Evolutionary conservation across 2,888 invertebrate species (phyloP), one percentile per base, ranked within the genome.

Genomic region (Aproaerema taeniolella): DNA sequence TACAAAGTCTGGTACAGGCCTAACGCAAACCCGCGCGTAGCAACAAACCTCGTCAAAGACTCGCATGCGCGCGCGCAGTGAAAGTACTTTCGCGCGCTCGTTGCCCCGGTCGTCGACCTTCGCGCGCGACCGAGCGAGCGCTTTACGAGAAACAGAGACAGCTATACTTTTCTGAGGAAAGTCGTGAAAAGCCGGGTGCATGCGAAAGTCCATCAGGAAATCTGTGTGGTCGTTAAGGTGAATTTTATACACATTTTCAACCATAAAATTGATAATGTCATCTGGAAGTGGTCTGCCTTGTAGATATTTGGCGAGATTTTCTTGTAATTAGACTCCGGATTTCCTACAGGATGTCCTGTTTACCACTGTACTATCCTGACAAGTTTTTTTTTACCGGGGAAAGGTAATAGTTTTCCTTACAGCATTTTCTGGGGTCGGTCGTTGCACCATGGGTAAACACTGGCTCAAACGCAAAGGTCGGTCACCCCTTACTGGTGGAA

Each of bases 21-120:
- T 53, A 69, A 77, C 77, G 72, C 61, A 67, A 78, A 78, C 71
- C 62, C 57, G 59, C 57, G 48, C 58, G 74, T 72, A 67, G 57
- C 54, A 50, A 51, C 60, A 46, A 62, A 58, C 68, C 53, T 52
- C 56, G 61, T 61, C 59, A 69, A 69, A 68, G 74, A 76, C 74
- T 79, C 56, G 70, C 69, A 61, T 72, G 77, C 80, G 77, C 73
- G 58, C 47, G 73, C 80, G 76, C 81, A 83, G 85, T 81, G 83
- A 86, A 85, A 85, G 85, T 85, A 78, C 83, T 85, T 86, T 85
- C 85, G 79, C 81, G 82, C 76, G 81, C 80, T 70, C 80, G 69
- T 70, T 71, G 81, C 74, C 79, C 80, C 80, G 85, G 83, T 83
- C 85, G 77, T 67, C 74, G 80, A 82, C 73, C 80, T 70, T 69